These are phyloP conservation scores for Microvelia longipes DNA, from an alignment of 1,140 invertebrate genomes.

Conservation along the genomic window DNA sequence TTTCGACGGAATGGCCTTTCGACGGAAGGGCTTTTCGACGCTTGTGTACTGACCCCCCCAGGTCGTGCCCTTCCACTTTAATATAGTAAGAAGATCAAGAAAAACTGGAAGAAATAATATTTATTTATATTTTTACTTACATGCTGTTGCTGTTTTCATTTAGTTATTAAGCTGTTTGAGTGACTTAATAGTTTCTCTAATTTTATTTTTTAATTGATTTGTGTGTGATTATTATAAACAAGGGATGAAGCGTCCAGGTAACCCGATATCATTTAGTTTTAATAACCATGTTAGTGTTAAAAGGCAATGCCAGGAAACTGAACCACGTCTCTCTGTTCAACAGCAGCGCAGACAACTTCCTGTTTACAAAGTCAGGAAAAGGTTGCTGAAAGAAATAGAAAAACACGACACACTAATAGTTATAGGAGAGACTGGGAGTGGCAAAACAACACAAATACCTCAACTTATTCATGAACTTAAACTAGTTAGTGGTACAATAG, in stretches of 20 bases:
- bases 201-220: too few species aligned
- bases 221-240: too few species aligned
- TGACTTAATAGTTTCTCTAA: too few species aligned
- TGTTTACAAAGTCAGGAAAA: slow-evolving; percentile 5
- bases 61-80: too few species aligned
- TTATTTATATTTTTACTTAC: too few species aligned
- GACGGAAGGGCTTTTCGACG: too few species aligned
- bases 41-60: too few species aligned
- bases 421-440: slow-evolving; percentile 78
- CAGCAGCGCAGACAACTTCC: not conserved
- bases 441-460: slow-evolving; percentile 83
- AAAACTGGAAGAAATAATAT: too few species aligned
- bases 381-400: slow-evolving; percentile 37
- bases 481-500: slow-evolving; percentile 44
- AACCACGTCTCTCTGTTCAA: not conserved
- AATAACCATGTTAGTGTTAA: not conserved
- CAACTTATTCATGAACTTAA: slow-evolving; percentile 50
- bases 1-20: too few species aligned
- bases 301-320: not conserved
- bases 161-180: too few species aligned
- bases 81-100: too few species aligned
- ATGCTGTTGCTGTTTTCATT: too few species aligned
- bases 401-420: slow-evolving; percentile 49
- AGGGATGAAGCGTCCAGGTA: not conserved
- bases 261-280: not conserved